Evolutionary conservation across 2,888 invertebrate genomes (phyloP).

Genomic region (Halictus ligatus): DNA sequence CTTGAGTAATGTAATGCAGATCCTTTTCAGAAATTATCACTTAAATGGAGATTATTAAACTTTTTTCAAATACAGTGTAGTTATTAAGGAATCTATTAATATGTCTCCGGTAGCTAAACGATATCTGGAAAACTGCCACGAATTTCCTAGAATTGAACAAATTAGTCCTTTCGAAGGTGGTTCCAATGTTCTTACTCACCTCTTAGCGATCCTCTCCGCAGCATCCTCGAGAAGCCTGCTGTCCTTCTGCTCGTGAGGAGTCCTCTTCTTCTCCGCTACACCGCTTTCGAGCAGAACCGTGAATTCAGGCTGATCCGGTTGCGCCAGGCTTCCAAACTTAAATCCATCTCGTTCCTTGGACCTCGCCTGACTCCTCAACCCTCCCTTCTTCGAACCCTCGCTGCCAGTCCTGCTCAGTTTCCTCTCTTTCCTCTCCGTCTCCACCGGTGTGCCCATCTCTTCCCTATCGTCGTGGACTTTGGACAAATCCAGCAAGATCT

Average conservation of each 20-base stretch:
- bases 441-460: constrained; percentile 78
- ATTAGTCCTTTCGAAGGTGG: too few species aligned
- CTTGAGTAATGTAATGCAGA: too few species aligned
- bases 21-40: too few species aligned
- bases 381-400: constrained; percentile 67
- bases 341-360: constrained; percentile 40
- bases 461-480: constrained; percentile 83
- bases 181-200: constrained; percentile 25
- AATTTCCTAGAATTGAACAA: too few species aligned
- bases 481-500: constrained; percentile 83
- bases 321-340: constrained; percentile 61
- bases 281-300: constrained; percentile 52
- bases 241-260: not conserved
- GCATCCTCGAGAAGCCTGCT: constrained; percentile 10
- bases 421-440: constrained; percentile 56
- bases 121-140: too few species aligned
- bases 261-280: constrained; percentile 24
- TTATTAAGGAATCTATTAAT: too few species aligned
- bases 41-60: too few species aligned
- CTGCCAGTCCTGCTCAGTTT: constrained; percentile 69
- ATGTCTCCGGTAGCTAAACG: too few species aligned
- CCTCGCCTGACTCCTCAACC: constrained; percentile 3
- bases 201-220: not conserved
- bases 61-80: too few species aligned
- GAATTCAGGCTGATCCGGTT: constrained; percentile 65